Percentiles rank a stretch among this genome's conserved stretches.
Evolutionary conservation across 2,113 vertebrate genomes (phyloP).

Genomic region (Gila orcuttii): DNA sequence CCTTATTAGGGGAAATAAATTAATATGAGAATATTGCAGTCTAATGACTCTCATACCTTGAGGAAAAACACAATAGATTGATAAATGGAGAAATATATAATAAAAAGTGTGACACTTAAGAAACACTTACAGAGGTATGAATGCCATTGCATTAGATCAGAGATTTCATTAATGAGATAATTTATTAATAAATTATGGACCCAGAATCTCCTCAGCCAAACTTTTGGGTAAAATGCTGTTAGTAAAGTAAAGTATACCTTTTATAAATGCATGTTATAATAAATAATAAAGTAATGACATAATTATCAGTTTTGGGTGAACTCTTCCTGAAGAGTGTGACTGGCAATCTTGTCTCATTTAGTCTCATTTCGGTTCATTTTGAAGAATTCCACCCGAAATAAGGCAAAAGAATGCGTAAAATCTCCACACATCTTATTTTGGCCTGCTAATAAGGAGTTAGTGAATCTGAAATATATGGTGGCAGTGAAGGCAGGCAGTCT

Average conservation of each 20-base stretch:
- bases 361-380: neutral
- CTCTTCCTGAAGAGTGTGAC: neutral
- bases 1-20: slow-evolving; percentile 21
- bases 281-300: neutral
- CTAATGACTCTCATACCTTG: slow-evolving; percentile 18
- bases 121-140: too few relatives aligned
- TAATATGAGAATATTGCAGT: slow-evolving; percentile 35
- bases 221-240: neutral
- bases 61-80: neutral
- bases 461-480: neutral
- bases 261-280: too few relatives aligned
- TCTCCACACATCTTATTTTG: neutral
- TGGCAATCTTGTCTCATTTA: neutral
- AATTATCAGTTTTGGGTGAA: neutral
- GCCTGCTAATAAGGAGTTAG: neutral
- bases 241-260: too few relatives aligned
- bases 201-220: neutral
- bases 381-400: neutral
- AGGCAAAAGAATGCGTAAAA: neutral
- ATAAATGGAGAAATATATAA: neutral
- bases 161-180: neutral
- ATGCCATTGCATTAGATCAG: too few relatives aligned
- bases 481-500: slow-evolving; percentile 18
- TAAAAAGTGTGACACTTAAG: too few relatives aligned
- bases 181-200: neutral